These are phyloP conservation scores for Argentina silus DNA, from an alignment of 2,797 vertebrate species.

Conservation along the genomic window DNA sequence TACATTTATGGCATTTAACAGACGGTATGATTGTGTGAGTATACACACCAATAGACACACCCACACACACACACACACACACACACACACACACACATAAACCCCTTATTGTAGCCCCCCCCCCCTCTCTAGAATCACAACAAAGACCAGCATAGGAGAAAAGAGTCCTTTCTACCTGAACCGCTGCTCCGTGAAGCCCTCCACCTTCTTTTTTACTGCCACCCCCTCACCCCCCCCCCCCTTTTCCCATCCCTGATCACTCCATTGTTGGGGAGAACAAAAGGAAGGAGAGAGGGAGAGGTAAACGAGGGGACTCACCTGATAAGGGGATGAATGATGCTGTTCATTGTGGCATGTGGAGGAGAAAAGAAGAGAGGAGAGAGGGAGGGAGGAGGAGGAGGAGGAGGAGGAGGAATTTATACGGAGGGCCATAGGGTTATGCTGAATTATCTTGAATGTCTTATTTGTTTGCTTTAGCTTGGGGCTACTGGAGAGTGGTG, in stretches of 20 bases:
- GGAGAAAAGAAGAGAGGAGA: neutral
- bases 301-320: slow-evolving; percentile 36
- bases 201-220: slow-evolving; percentile 63
- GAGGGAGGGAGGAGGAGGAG: neutral
- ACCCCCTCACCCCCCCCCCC: slow-evolving; percentile 25
- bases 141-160: slow-evolving; percentile 74
- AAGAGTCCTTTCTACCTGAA: slow-evolving; percentile 84
- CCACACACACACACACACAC: slow-evolving; percentile 18
- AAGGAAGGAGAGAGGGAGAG: slow-evolving; percentile 25
- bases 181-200: slow-evolving; percentile 79
- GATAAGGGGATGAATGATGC: slow-evolving; percentile 44
- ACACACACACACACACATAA: slow-evolving; percentile 65
- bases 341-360: slow-evolving; percentile 7
- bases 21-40: neutral
- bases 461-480: slow-evolving; percentile 13
- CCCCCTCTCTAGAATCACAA: slow-evolving; percentile 42
- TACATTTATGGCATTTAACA: neutral
- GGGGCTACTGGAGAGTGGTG: neutral
- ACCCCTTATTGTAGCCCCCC: slow-evolving; percentile 72
- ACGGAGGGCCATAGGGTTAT: neutral
- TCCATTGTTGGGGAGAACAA: slow-evolving; percentile 46
- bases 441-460: slow-evolving; percentile 4
- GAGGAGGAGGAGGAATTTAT: neutral
- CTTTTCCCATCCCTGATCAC: slow-evolving; percentile 33
- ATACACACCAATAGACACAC: neutral